Evolutionary conservation across 2,888 invertebrate species (phyloP), one percentile per base, ranked within the genome.

Genomic region (Zygogramma bicolorata): DNA sequence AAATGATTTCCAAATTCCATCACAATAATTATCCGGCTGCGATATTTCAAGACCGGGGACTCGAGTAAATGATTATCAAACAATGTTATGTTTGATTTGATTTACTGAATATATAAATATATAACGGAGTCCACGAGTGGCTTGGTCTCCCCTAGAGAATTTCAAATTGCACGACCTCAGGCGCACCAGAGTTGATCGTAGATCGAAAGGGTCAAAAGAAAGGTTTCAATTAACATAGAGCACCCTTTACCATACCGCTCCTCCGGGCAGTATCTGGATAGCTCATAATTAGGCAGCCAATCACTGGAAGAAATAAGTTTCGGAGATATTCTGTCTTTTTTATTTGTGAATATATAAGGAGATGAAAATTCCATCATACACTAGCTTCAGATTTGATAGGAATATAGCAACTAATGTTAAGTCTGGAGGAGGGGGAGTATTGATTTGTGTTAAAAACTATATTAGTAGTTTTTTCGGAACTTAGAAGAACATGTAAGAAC

Each of bases 141-240:
- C 67, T 68, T 65, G 66, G 61, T 31, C 60, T 42, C 65, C 77
- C 73, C 77, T 61, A 59, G 79, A 74, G 78, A 75, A 75, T 78
- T 73, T 70, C 63, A 75, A 80, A 78, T 77, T 76, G 75, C 74
- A 71, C 63, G 77, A 73, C 76, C 78, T 75, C 73, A 68, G 74
- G 77, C 75, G 73, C 72, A 74, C 74, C 68, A n/a, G 59, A 61
- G 63, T 76, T 67, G 73, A 75, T 77, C 75, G 76, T 76, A 74
- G 78, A 79, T 78, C 77, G 80, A 79, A 81, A 81, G 79, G 80
- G 81, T 79, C 78, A 77, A 75, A 63, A 80, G 80, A 70, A 74
- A 74, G 68, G 69, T 75, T 75, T 68, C 74, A 75, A 72, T 75
- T 75, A 77, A 70, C 71, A 69, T 72, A 70, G 70, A 58, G 40